Base-by-base conservation (phyloP, 2,113 vertebrate species). In the Gasterosteus nipponicus region DNA sequence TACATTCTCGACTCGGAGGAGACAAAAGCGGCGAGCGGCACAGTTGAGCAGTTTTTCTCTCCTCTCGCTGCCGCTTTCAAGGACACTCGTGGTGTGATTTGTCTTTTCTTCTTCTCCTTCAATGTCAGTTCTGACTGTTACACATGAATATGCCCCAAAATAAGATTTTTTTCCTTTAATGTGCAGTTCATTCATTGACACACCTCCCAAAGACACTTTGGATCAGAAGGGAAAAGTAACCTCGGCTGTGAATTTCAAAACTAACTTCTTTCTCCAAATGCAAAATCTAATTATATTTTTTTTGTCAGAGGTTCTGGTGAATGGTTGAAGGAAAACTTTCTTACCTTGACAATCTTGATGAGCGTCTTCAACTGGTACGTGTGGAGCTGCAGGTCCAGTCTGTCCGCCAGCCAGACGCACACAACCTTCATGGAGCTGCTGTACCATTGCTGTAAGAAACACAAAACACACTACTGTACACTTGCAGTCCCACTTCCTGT, bases 331-430 rank as follows among this genome's bases (percentile, higher is more conserved):
- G 4, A 6, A 15, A 22, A 3, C 62, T 39, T 49, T 3, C 31
- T 95, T 95, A 99, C 98, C 97, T 99, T 99, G 64, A 99, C 96
- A 65, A 99, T 98, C 91, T 96, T 98, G 94, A 99, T 99, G 92
- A 99, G 97, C 0, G 96, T 98, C 92, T 98, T 99, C 91, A 99
- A 94, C 90, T 99, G 98, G 93, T 97, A 98, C 78, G 95, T 91
- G 89, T 99, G 97, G 73, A 99, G 97, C 91, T 99, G 98, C 80
- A 98, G 93, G 70, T 99, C 98, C 92, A 99, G 90, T 92, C 98
- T 93, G 86, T 99, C 98, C 47, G 96, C 94, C 94, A 99, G 69
- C 98, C 97, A 99, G 77, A 96, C 89, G 62, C 96, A 97, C 88
- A 98, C 94, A 44, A 94, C 92, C 94, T 96, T 98, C 94, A 96